Conservation (phyloP, 2,113 vertebrate genomes). For the Spheniscus mendiculus region DNA sequence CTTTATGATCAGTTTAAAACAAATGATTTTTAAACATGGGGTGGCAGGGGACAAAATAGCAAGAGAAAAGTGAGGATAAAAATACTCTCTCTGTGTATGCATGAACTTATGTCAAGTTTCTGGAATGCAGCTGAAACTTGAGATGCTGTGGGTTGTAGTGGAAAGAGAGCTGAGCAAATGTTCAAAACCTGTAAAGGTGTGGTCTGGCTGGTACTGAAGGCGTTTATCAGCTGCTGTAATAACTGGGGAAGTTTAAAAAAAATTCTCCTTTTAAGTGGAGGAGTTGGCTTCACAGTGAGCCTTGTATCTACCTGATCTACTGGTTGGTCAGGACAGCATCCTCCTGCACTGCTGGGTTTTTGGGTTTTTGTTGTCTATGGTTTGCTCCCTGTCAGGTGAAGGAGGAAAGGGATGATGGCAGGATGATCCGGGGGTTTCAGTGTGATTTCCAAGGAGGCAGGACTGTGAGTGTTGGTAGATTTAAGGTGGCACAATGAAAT, state of each 20-base stretch:
- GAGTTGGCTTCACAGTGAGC: background rate
- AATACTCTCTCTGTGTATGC: background rate
- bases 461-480: background rate
- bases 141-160: background rate
- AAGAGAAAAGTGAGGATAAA: background rate
- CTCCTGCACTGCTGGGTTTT: background rate
- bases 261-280: background rate
- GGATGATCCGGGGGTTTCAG: background rate
- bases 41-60: background rate
- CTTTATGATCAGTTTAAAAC: background rate
- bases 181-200: constrained; percentile 20
- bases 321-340: background rate
- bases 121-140: constrained; percentile 1
- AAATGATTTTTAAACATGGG: background rate
- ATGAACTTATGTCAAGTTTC: background rate
- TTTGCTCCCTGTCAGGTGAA: background rate
- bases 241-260: background rate
- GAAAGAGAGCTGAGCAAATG: background rate
- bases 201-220: background rate
- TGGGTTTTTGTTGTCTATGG: background rate
- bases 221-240: background rate
- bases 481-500: background rate
- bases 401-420: background rate
- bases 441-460: background rate
- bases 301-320: background rate